Conservation (phyloP, 2,113 vertebrate species). For the Gallinago jamesoni region DNA sequence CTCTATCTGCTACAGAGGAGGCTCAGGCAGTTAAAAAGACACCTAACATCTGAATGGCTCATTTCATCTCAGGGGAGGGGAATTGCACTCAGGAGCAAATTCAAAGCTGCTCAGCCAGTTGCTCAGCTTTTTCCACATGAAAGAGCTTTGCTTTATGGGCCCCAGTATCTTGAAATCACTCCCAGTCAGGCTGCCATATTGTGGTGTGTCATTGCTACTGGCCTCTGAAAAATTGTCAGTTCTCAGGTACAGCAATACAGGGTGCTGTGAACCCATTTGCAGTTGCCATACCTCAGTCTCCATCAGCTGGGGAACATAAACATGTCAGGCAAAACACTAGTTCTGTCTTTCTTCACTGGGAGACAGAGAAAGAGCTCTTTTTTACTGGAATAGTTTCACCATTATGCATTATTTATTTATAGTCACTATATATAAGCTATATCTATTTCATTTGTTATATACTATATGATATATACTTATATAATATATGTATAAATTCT, state of each 20-base stretch:
- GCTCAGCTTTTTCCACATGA: background rate
- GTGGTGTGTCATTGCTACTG: background rate
- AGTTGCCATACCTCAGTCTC: background rate
- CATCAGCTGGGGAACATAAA: background rate
- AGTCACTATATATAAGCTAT: background rate
- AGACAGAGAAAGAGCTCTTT: background rate
- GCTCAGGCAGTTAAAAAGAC: background rate
- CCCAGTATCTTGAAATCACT: background rate
- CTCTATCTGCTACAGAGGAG: background rate
- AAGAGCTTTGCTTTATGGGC: background rate
- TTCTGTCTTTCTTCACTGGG: background rate
- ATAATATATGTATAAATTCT: background rate
- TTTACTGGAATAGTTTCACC: background rate
- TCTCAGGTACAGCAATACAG: background rate
- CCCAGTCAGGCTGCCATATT: background rate
- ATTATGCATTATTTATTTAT: background rate
- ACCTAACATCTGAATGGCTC: background rate
- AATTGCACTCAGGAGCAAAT: background rate
- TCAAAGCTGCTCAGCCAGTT: background rate
- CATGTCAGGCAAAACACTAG: background rate
- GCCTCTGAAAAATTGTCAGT: background rate
- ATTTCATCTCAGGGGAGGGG: background rate
- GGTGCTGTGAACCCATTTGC: background rate
- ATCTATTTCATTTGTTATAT: background rate
- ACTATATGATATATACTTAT: background rate